phyloP scores from a whole-genome alignment of 2,797 vertebrate species.

The Macropus fuliginosus region DNA sequence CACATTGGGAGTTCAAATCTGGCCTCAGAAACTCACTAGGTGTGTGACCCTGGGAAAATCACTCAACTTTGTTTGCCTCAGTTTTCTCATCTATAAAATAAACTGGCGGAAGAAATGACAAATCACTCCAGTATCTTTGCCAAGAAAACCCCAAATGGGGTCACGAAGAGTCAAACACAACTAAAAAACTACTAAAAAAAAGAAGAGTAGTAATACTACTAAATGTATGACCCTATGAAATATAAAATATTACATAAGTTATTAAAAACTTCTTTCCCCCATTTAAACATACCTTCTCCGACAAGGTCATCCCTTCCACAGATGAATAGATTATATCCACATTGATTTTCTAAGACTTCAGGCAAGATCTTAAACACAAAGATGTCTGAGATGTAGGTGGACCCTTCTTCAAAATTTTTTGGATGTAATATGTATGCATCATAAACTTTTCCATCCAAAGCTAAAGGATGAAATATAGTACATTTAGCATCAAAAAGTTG shows the following conservation, averaged over 20 bases:
- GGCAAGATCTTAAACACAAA: conserved; percentile 92
- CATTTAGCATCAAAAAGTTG: conserved; percentile 42
- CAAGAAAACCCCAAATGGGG: not conserved
- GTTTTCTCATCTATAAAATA: not conserved
- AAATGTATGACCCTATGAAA: not conserved
- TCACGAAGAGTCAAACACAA: not conserved
- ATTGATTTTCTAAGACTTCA: conserved; percentile 91
- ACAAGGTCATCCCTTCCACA: conserved; percentile 90
- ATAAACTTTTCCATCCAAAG: conserved; percentile 90
- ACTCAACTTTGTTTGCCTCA: not conserved
- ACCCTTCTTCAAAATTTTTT: conserved; percentile 77
- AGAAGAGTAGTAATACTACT: not conserved
- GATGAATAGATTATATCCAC: conserved; percentile 94
- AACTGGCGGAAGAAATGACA: not conserved
- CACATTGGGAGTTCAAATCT: not conserved
- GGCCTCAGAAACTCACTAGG: not conserved
- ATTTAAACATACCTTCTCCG: conserved; percentile 89
- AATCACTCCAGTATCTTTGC: not conserved
- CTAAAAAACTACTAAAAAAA: not conserved
- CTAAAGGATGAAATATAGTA: conserved; percentile 78
- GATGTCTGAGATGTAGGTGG: conserved; percentile 85
- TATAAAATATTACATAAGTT: not conserved
- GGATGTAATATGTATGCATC: conserved; percentile 94
- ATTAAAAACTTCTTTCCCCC: not conserved
- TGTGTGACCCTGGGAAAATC: not conserved